Evolutionary conservation across 2,797 vertebrate species (phyloP).

Genomic region (Pipistrellus nathusii): DNA sequence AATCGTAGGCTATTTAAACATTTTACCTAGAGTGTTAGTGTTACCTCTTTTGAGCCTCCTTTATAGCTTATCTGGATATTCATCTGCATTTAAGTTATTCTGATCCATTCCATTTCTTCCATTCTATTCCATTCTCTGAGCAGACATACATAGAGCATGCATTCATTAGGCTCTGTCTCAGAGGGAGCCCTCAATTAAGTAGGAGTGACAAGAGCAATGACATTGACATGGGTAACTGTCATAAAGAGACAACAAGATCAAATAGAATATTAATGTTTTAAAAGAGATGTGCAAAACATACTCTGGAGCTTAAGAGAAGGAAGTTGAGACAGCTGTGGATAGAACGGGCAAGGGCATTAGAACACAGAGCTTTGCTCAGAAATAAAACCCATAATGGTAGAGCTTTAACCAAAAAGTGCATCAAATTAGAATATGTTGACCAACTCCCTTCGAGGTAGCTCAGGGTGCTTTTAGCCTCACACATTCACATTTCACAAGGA

Average conservation of each 20-base stretch:
- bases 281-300: background rate
- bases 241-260: background rate
- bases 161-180: background rate
- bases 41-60: background rate
- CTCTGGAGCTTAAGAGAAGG: background rate
- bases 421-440: background rate
- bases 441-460: background rate
- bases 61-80: background rate
- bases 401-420: background rate
- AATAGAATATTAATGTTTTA: constrained; percentile 10
- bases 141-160: background rate
- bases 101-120: background rate
- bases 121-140: background rate
- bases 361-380: background rate
- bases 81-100: background rate
- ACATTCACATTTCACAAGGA: background rate
- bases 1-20: background rate
- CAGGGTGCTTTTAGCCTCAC: background rate
- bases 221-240: background rate
- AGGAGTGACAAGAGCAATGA: background rate
- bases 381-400: background rate
- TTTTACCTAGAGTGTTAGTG: background rate
- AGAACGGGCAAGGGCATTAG: background rate
- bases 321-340: background rate
- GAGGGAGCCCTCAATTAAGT: background rate